A percentile compares a stretch with the other conserved stretches of the same genome.
Conservation (phyloP, 2,113 vertebrate species). For the Barbus barbus region DNA sequence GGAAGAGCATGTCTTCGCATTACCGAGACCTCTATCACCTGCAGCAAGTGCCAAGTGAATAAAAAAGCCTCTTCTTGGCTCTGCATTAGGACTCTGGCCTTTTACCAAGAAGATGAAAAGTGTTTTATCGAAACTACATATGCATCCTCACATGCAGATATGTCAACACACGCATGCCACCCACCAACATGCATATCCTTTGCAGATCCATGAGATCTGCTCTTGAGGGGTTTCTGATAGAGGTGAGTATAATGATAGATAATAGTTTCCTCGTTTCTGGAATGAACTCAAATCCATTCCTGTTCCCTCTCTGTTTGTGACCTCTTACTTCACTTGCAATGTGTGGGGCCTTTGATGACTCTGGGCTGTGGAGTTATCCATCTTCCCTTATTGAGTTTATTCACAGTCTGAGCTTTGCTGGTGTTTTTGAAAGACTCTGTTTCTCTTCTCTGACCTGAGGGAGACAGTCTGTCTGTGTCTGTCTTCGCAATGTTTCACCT, state of each 20-base stretch:
- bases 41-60: conserved; percentile 4
- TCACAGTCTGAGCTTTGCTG: background rate
- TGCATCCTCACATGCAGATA: background rate
- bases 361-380: conserved; percentile 21
- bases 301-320: background rate
- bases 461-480: conserved; percentile 12
- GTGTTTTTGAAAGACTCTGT: conserved; percentile 18
- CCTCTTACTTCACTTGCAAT: background rate
- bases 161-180: background rate
- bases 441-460: conserved; percentile 9
- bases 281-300: background rate
- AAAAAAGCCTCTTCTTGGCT: conserved; percentile 5
- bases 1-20: conserved; percentile 14
- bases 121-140: background rate
- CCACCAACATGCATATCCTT: conserved; percentile 10
- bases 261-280: background rate
- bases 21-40: conserved; percentile 22
- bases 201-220: background rate
- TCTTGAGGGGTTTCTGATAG: background rate
- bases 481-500: conserved; percentile 20
- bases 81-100: conserved; percentile 20
- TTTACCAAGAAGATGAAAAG: conserved; percentile 16
- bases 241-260: background rate
- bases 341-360: background rate
- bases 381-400: conserved; percentile 29